Evolutionary conservation across 2,113 vertebrate genomes (phyloP).

Genomic region (Panthera leo): DNA sequence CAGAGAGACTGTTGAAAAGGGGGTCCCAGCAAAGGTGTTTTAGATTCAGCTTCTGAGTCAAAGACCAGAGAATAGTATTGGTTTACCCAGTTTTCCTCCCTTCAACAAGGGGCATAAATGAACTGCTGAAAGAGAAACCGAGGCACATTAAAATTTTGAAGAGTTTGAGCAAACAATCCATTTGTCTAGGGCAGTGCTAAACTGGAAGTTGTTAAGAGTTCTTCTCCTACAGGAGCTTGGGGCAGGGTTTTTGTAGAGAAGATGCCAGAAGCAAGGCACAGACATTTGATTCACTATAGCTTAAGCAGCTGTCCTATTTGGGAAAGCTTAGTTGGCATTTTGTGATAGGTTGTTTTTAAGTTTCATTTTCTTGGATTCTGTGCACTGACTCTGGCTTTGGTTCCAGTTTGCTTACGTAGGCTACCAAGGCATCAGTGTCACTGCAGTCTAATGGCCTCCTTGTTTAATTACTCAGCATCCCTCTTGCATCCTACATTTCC

Average conservation of each 20-base stretch:
- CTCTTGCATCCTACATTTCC: background rate
- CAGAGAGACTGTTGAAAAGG: background rate
- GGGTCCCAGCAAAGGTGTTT: background rate
- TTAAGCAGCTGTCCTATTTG: background rate
- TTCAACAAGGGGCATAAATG: background rate
- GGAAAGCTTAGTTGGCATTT: background rate
- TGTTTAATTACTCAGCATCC: background rate
- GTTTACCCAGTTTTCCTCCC: background rate
- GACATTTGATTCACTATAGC: background rate
- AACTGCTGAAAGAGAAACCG: background rate
- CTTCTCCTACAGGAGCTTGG: background rate
- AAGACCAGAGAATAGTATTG: background rate
- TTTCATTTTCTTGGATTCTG: background rate
- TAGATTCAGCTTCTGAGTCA: constrained; percentile 28
- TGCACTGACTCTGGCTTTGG: background rate
- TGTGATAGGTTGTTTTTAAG: background rate
- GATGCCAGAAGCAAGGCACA: background rate
- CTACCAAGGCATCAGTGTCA: background rate
- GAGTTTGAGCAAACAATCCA: background rate
- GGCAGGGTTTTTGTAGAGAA: background rate
- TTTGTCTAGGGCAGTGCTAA: background rate
- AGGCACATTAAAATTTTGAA: background rate
- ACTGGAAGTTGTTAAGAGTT: background rate
- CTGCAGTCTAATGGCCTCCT: background rate
- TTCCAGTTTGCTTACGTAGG: background rate